phyloP scores from a whole-genome alignment of 2,113 vertebrate genomes.

The Triplophysa rosa region DNA sequence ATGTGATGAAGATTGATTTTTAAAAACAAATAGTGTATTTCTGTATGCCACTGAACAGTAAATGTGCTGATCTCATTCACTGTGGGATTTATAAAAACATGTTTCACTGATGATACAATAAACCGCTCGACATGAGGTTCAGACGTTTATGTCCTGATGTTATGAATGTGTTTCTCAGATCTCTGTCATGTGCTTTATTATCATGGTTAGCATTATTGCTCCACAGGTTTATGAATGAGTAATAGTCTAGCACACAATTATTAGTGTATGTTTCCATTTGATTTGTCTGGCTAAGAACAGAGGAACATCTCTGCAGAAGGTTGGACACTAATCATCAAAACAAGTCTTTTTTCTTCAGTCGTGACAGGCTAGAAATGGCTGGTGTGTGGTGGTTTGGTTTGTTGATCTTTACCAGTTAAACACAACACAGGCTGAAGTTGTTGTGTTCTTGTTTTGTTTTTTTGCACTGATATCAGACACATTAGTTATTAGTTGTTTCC shows the following conservation, averaged over 20 bases:
- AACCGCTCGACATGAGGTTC: not conserved
- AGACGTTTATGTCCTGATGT: not conserved
- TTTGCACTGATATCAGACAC: no score
- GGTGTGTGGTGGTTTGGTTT: no score
- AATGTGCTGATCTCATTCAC: slow-evolving; percentile 9
- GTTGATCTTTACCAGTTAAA: no score
- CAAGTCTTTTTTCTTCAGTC: not conserved
- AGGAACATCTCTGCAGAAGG: not conserved
- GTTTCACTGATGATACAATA: slow-evolving; percentile 4
- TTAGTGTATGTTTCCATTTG: not conserved
- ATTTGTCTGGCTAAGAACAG: not conserved
- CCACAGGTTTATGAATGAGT: not conserved
- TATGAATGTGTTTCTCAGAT: slow-evolving; percentile 22
- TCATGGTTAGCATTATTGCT: slow-evolving; percentile 8
- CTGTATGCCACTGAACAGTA: slow-evolving; percentile 41
- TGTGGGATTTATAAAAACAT: slow-evolving; percentile 8
- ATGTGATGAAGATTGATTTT: slow-evolving; percentile 24
- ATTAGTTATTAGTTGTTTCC: no score
- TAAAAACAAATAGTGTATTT: slow-evolving; percentile 22
- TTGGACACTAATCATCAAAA: not conserved
- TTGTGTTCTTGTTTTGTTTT: no score
- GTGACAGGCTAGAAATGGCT: no score
- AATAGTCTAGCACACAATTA: not conserved
- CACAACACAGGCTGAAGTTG: no score
- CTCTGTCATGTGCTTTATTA: not conserved